Percentiles rank a stretch among this genome's conserved stretches.
phyloP scores from a whole-genome alignment of 2,113 vertebrate genomes.

The Lonchura striata region DNA sequence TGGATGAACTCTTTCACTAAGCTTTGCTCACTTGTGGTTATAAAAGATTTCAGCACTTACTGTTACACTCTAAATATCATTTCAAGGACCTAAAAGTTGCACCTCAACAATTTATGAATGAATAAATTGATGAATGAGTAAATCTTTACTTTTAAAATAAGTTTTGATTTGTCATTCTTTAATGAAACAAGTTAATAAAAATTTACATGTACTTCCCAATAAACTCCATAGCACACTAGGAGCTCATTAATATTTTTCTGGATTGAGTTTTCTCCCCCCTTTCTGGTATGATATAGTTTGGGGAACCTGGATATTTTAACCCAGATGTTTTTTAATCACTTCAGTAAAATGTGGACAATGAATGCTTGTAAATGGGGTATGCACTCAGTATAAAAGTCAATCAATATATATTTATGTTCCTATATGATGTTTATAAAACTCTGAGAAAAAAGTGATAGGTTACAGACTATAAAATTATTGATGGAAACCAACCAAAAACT shows the following conservation, averaged over 20 bases:
- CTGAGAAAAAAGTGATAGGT: background rate
- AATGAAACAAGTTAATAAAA: background rate
- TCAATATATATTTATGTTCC: background rate
- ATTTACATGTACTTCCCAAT: background rate
- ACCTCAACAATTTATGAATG: background rate
- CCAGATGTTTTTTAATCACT: background rate
- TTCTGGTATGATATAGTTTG: background rate
- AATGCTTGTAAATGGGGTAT: background rate
- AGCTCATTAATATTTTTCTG: background rate
- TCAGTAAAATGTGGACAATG: background rate
- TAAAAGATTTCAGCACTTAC: background rate
- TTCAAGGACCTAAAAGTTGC: background rate
- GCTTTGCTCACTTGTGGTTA: background rate
- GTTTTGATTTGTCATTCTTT: background rate
- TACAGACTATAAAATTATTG: background rate
- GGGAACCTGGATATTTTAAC: background rate
- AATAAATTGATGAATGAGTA: background rate
- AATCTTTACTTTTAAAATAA: background rate
- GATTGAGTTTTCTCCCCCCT: background rate
- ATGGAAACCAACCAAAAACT: background rate
- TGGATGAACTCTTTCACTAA: background rate
- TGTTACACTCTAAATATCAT: fast-evolving
- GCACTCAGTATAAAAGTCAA: background rate
- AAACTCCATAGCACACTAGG: background rate
- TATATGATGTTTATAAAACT: background rate